These are phyloP conservation scores for Austrolebias charrua DNA, from an alignment of 2,797 vertebrate species.

Conservation along the genomic window DNA sequence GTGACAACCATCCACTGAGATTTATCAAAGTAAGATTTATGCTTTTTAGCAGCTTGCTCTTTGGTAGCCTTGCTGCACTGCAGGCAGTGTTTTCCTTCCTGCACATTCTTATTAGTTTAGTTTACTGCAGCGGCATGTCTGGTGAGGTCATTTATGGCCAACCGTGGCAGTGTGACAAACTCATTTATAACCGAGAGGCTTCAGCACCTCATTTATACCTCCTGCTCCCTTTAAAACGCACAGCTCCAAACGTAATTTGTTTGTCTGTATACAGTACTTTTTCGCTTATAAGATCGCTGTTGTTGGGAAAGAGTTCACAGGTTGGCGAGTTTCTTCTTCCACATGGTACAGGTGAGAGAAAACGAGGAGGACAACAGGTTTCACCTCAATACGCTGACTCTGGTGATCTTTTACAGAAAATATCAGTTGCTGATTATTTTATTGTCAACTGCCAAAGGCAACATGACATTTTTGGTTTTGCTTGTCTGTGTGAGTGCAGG, in stretches of 20 bases:
- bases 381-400: conserved; percentile 66
- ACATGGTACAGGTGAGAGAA: conserved; percentile 78
- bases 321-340: conserved; percentile 63
- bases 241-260: conserved; percentile 81
- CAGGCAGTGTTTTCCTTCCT: conserved; percentile 85
- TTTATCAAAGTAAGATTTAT: conserved; percentile 87
- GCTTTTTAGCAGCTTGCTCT: conserved; percentile 72
- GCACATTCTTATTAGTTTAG: conserved; percentile 84
- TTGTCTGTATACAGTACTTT: conserved; percentile 84
- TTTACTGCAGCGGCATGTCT: conserved; percentile 88
- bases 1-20: conserved; percentile 80
- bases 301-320: conserved; percentile 72
- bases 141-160: conserved; percentile 90
- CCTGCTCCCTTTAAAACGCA: conserved; percentile 53
- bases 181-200: conserved; percentile 86
- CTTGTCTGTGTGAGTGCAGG: no score
- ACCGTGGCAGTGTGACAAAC: conserved; percentile 80
- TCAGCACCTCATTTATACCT: conserved; percentile 80
- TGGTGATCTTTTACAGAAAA: no score
- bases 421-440: not conserved
- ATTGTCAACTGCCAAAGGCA: no score
- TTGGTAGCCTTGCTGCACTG: conserved; percentile 73
- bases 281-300: conserved; percentile 79
- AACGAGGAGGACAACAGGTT: conserved; percentile 65
- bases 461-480: no score